These are phyloP conservation scores for Caenorhabditis sp. DNA, from an alignment of 2,888 invertebrate genomes.

Conservation along the genomic window DNA sequence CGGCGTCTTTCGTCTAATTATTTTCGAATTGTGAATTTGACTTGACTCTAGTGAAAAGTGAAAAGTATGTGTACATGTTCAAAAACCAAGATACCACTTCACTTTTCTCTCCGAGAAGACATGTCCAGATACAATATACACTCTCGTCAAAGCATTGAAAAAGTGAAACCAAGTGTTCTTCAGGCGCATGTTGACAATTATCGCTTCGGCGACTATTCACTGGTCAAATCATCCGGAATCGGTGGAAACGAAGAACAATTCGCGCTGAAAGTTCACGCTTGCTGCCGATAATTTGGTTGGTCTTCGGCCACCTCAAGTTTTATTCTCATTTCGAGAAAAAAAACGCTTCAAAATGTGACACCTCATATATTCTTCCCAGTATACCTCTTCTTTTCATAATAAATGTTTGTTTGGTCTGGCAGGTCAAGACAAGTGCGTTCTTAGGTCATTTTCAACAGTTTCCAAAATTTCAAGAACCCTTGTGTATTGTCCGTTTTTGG, in stretches of 20 bases:
- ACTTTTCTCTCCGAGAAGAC: conserved; percentile 9
- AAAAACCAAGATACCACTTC: conserved; percentile 27
- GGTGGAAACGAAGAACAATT: conserved; percentile 72
- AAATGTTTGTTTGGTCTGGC: conserved; percentile 42
- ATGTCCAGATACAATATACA: conserved; percentile 17
- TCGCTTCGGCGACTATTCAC: conserved; percentile 72
- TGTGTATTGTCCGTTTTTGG: neutral
- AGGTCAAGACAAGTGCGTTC: conserved; percentile 28
- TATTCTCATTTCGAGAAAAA: too few species aligned
- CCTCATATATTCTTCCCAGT: conserved; percentile 10
- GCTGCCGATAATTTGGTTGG: conserved; percentile 72
- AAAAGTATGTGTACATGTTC: conserved; percentile 23
- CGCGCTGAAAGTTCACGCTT: conserved; percentile 74
- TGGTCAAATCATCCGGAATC: conserved; percentile 68
- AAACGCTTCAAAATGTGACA: conserved; percentile 13
- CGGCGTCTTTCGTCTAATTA: conserved; percentile 4
- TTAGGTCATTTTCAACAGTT: conserved; percentile 18
- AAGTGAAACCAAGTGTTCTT: conserved; percentile 40
- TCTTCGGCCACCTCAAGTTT: neutral
- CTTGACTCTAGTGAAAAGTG: neutral
- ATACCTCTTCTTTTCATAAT: conserved; percentile 13
- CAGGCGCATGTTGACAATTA: conserved; percentile 73
- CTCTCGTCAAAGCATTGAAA: conserved; percentile 12
- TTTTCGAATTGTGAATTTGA: conserved; percentile 3
- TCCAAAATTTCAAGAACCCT: conserved; percentile 11